A percentile compares a stretch with the other conserved stretches of the same genome.
Conservation (phyloP, 2,888 invertebrate genomes). For the Maniola hyperantus region DNA sequence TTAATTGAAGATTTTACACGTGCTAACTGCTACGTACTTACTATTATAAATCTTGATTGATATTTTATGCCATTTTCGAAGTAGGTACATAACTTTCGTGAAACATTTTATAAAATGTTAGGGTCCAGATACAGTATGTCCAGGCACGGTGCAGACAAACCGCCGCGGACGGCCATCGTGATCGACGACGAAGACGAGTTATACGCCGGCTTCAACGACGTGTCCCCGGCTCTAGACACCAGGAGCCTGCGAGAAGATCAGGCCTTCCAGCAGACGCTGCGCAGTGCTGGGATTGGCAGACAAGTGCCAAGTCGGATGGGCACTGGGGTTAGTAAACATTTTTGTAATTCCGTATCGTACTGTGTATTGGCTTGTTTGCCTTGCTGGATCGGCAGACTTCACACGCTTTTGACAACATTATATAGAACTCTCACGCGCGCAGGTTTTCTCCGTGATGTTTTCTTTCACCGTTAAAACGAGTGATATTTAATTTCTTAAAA, state of each 20-base stretch:
- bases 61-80: neutral
- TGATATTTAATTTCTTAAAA: too few species aligned
- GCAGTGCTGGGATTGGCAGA: constrained; percentile 87
- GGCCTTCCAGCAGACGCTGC: constrained; percentile 89
- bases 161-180: constrained; percentile 69
- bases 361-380: neutral
- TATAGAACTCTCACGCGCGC: too few species aligned
- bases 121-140: constrained; percentile 72
- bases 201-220: constrained; percentile 87
- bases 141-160: constrained; percentile 64
- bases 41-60: neutral
- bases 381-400: too few species aligned
- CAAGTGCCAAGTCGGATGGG: constrained; percentile 83
- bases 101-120: constrained; percentile 53
- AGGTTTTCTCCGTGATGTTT: too few species aligned
- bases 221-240: constrained; percentile 85
- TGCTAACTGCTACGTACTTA: constrained; percentile 6
- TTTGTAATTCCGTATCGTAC: neutral
- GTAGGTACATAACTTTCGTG: too few species aligned
- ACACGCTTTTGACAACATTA: too few species aligned
- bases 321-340: constrained; percentile 62
- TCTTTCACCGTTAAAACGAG: too few species aligned
- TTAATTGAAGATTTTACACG: constrained; percentile 20
- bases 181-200: constrained; percentile 84
- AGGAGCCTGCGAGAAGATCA: constrained; percentile 88